Evolutionary conservation across 2,113 vertebrate genomes (phyloP).

Genomic region (Limanda limanda): DNA sequence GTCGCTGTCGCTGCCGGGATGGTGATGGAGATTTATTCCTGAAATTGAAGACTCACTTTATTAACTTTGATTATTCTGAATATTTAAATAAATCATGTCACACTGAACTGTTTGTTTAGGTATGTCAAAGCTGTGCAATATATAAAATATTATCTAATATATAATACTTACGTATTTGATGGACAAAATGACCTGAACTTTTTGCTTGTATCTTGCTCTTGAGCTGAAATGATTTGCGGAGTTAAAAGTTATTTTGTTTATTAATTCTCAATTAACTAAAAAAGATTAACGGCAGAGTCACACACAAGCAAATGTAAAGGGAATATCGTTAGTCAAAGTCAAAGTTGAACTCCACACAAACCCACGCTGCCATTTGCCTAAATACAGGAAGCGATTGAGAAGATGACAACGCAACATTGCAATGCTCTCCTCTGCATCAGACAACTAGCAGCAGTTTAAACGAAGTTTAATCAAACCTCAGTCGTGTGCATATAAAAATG

Average conservation of each 20-base stretch:
- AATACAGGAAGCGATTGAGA: too few species aligned
- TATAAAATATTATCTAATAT: neutral
- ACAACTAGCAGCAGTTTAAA: neutral
- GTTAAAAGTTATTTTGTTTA: too few species aligned
- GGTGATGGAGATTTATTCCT: conserved; percentile 12
- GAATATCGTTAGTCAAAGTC: too few species aligned
- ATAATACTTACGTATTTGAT: too few species aligned
- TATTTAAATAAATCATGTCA: conserved; percentile 31
- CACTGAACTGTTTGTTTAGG: neutral
- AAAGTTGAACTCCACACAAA: too few species aligned
- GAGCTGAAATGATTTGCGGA: too few species aligned
- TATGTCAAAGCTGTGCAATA: neutral
- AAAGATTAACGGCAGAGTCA: too few species aligned
- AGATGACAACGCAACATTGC: neutral
- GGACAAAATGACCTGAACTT: neutral
- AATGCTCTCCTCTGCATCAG: neutral
- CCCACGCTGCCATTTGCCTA: too few species aligned
- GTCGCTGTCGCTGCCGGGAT: conserved; percentile 8
- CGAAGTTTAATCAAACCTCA: neutral
- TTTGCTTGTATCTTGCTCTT: too few species aligned
- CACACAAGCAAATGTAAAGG: too few species aligned
- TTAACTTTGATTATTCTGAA: conserved; percentile 36
- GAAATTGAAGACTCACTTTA: conserved; percentile 45
- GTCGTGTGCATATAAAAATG: too few species aligned
- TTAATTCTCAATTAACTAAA: too few species aligned